phyloP scores from a whole-genome alignment of 2,113 vertebrate species.

The Trematocara macrostoma region DNA sequence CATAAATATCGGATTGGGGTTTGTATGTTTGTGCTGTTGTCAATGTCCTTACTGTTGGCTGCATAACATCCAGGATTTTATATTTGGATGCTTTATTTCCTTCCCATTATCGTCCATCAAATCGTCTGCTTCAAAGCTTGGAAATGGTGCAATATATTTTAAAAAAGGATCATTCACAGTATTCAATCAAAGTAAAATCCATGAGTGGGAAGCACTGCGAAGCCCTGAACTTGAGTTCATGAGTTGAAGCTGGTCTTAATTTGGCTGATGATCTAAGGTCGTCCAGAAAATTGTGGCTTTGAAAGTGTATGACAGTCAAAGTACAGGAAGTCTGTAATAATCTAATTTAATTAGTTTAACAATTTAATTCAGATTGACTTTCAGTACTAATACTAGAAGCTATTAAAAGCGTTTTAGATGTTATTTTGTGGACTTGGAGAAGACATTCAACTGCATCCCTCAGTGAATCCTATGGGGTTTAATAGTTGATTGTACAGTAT shows the following conservation, averaged over 20 bases:
- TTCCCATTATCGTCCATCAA: neutral
- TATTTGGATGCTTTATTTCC: neutral
- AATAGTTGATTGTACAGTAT: neutral
- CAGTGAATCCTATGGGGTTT: neutral
- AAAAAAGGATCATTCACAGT: neutral
- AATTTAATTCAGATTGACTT: neutral
- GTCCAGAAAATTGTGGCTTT: neutral
- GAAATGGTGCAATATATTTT: neutral
- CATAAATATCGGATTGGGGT: neutral
- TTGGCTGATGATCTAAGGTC: neutral
- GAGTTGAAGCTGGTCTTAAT: neutral
- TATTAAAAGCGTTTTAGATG: neutral
- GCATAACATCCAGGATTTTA: neutral
- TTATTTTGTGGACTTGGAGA: neutral
- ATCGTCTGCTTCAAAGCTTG: neutral
- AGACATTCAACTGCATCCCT: neutral
- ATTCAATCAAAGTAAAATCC: neutral
- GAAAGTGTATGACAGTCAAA: neutral
- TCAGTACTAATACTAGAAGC: neutral
- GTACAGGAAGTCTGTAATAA: neutral
- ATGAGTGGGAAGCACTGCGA: neutral
- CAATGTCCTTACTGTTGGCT: neutral
- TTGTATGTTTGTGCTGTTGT: neutral
- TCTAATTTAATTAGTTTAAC: neutral
- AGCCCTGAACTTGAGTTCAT: neutral